A percentile compares a stretch with the other conserved stretches of the same genome.
Evolutionary conservation across 2,888 invertebrate species (phyloP).

Genomic region (Pemphredon lugubris): DNA sequence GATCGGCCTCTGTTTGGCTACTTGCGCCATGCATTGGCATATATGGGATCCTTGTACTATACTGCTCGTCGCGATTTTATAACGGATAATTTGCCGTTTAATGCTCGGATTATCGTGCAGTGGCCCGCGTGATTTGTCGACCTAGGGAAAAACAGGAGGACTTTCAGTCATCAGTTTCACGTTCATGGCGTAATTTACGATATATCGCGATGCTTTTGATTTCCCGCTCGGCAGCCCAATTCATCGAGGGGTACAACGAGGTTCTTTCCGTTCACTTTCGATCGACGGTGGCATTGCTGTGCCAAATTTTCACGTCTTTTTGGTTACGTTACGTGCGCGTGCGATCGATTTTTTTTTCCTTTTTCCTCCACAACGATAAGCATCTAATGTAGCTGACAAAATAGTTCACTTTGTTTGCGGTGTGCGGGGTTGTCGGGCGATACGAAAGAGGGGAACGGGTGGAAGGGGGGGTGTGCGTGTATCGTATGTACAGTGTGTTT

Average conservation of each 20-base stretch:
- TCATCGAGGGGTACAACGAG: too few relatives aligned
- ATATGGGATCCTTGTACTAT: conserved; percentile 62
- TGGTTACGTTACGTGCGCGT: conserved; percentile 11
- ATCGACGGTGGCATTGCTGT: too few relatives aligned
- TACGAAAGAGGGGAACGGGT: conserved; percentile 11
- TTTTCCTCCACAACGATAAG: background rate
- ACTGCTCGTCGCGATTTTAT: conserved; percentile 44
- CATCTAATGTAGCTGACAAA: background rate
- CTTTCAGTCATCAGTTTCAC: conserved; percentile 64
- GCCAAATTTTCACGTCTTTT: too few relatives aligned
- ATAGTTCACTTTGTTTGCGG: conserved; percentile 25
- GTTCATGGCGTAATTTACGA: conserved; percentile 37
- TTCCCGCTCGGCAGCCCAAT: conserved; percentile 51
- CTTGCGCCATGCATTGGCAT: conserved; percentile 65
- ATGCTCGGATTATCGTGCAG: conserved; percentile 10
- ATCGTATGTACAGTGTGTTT: conserved; percentile 65
- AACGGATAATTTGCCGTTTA: conserved; percentile 35
- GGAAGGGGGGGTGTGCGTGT: conserved; percentile 22
- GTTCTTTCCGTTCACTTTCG: too few relatives aligned
- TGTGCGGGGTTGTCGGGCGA: conserved; percentile 8
- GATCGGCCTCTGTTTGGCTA: conserved; percentile 60
- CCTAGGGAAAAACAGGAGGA: conserved; percentile 49
- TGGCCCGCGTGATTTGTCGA: conserved; percentile 13
- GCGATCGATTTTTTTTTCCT: background rate
- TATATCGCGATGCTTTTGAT: conserved; percentile 46